Conservation (phyloP, 1,140 invertebrate genomes). For the Drosophila ironensis region DNA sequence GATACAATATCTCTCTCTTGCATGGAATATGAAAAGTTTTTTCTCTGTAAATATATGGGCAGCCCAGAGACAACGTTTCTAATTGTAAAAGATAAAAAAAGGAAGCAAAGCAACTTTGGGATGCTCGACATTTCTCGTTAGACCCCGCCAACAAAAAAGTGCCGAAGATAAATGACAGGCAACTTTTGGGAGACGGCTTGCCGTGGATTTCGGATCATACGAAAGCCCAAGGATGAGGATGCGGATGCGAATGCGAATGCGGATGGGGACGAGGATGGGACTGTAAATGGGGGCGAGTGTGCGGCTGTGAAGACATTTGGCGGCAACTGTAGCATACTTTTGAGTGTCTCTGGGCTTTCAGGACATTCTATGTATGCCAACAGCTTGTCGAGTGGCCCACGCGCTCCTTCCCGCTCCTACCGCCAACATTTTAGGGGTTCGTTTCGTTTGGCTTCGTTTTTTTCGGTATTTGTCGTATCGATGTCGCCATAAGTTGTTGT, state of each 20-base stretch:
- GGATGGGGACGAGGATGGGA: too few relatives aligned
- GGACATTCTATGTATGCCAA: conserved; percentile 71
- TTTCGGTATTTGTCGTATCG: conserved; percentile 70
- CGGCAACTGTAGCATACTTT: conserved; percentile 76
- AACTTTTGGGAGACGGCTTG: conserved; percentile 32
- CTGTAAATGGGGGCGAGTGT: neutral
- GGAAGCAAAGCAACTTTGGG: conserved; percentile 40
- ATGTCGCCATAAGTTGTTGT: conserved; percentile 78
- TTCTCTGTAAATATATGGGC: conserved; percentile 25
- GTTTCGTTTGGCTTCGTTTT: too few relatives aligned
- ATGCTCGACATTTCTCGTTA: conserved; percentile 60
- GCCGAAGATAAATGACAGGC: conserved; percentile 68
- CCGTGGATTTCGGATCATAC: conserved; percentile 30
- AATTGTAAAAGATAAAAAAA: conserved; percentile 79
- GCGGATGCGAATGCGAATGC: conserved; percentile 13
- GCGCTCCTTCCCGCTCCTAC: neutral
- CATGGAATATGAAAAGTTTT: neutral
- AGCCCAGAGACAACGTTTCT: conserved; percentile 58
- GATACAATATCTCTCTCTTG: too few relatives aligned
- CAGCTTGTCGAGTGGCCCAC: conserved; percentile 71
- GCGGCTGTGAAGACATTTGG: conserved; percentile 42
- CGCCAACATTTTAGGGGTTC: conserved; percentile 10
- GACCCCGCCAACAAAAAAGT: conserved; percentile 35
- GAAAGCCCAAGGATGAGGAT: conserved; percentile 1
- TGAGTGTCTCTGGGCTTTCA: conserved; percentile 70